A percentile compares a stretch with the other conserved stretches of the same genome.
phyloP scores from a whole-genome alignment of 1,140 invertebrate species.

The Lamellibrachia luymesi region DNA sequence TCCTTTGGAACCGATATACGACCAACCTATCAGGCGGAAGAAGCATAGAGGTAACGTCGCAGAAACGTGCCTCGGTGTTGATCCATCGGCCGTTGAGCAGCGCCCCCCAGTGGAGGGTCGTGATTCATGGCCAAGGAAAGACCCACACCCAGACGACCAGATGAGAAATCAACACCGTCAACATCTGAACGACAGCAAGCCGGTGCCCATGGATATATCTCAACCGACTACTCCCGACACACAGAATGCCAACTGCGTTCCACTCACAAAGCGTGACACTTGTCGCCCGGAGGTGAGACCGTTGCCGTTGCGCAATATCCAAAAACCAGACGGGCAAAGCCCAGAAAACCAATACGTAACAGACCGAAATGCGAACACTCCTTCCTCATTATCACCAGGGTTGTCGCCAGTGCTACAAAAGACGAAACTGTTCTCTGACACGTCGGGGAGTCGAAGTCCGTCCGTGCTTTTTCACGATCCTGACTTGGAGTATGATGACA shows the following conservation, averaged over 20 bases:
- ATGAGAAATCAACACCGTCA: neutral
- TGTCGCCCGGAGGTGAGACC: slow-evolving; percentile 1
- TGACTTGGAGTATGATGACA: slow-evolving; percentile 31
- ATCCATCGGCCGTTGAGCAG: neutral
- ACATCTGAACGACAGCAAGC: neutral
- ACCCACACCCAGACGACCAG: neutral
- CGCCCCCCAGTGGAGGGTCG: slow-evolving; percentile 28
- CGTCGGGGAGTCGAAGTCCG: neutral
- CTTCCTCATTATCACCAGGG: neutral
- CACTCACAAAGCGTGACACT: neutral
- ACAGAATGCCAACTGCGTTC: neutral
- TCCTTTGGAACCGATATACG: slow-evolving; percentile 7
- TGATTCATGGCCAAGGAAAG: slow-evolving; percentile 24
- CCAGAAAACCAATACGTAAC: slow-evolving; percentile 14
- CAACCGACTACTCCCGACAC: neutral
- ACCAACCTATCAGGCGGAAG: neutral
- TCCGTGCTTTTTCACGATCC: slow-evolving; percentile 8
- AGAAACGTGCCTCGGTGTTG: neutral
- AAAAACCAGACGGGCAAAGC: slow-evolving; percentile 15
- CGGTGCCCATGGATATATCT: neutral
- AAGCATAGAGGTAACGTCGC: neutral
- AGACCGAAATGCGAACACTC: slow-evolving; percentile 8
- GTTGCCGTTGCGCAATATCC: slow-evolving; percentile 10
- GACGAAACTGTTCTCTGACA: slow-evolving; percentile 12
- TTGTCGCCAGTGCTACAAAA: slow-evolving; percentile 1